These are phyloP conservation scores for Diceros bicornis DNA, from an alignment of 2,797 vertebrate genomes.

Conservation along the genomic window DNA sequence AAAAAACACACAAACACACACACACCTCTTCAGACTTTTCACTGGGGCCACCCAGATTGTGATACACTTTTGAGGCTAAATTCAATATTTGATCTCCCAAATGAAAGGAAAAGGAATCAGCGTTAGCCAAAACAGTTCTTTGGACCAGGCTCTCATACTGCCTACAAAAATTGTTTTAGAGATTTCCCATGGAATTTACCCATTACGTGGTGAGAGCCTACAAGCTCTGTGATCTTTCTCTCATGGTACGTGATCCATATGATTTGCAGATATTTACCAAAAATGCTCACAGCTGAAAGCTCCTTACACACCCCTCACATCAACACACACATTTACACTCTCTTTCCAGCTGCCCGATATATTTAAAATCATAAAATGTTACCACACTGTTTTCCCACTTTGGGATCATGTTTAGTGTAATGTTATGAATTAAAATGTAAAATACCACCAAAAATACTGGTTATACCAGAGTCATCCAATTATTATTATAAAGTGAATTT, in stretches of 20 bases:
- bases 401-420: conserved; percentile 70
- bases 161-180: conserved; percentile 58
- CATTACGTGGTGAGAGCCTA: background rate
- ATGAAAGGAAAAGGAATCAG: conserved; percentile 52
- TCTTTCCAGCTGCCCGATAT: conserved; percentile 77
- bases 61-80: conserved; percentile 56
- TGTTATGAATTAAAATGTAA: conserved; percentile 72
- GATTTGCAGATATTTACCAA: conserved; percentile 77
- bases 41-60: background rate
- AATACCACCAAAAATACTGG: conserved; percentile 56
- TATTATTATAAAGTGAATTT: conserved; percentile 55
- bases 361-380: conserved; percentile 78
- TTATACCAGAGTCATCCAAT: conserved; percentile 31
- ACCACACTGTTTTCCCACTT: conserved; percentile 72
- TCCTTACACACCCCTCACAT: conserved; percentile 50
- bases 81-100: conserved; percentile 38
- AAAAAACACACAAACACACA: too few relatives aligned
- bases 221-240: conserved; percentile 1
- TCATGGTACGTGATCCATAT: conserved; percentile 18
- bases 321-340: conserved; percentile 42
- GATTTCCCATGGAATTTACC: background rate
- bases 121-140: conserved; percentile 50
- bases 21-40: background rate
- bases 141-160: background rate
- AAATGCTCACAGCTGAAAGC: conserved; percentile 75